A percentile compares a stretch with the other conserved stretches of the same genome.
Evolutionary conservation across 2,113 vertebrate genomes (phyloP).

Genomic region (Indicator maculatus): DNA sequence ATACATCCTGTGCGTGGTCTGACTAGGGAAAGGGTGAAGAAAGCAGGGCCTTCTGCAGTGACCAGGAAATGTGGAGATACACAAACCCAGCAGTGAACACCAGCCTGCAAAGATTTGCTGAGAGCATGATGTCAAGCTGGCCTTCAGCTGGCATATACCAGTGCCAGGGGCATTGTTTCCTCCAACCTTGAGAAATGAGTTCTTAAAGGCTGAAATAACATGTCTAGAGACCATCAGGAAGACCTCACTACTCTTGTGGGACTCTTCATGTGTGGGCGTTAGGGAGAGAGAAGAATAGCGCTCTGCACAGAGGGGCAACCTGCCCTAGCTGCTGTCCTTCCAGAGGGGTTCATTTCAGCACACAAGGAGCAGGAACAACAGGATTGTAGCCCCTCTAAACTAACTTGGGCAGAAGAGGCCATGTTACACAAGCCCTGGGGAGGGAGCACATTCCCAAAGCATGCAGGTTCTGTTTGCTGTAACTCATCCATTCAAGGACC

Average conservation of each 20-base stretch:
- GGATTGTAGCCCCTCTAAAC: not conserved
- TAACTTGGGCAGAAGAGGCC: not conserved
- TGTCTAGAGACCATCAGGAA: not conserved
- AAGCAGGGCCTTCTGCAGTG: not conserved
- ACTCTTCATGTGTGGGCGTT: fast-evolving
- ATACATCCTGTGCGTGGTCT: not conserved
- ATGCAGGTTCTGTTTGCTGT: fast-evolving
- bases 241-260: fast-evolving
- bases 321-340: not conserved
- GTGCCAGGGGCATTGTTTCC: not conserved
- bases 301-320: not conserved
- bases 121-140: not conserved
- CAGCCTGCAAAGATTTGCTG: not conserved
- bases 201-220: not conserved
- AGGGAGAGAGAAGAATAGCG: not conserved
- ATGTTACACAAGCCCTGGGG: not conserved
- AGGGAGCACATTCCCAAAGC: fast-evolving
- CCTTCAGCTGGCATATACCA: fast-evolving
- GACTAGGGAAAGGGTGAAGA: not conserved
- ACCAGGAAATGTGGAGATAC: not conserved
- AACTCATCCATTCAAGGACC: not conserved
- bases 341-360: fast-evolving
- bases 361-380: not conserved
- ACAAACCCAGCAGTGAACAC: not conserved
- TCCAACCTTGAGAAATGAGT: not conserved